These are phyloP conservation scores for Nothura maculosa DNA, from an alignment of 2,797 vertebrate species.

Conservation along the genomic window DNA sequence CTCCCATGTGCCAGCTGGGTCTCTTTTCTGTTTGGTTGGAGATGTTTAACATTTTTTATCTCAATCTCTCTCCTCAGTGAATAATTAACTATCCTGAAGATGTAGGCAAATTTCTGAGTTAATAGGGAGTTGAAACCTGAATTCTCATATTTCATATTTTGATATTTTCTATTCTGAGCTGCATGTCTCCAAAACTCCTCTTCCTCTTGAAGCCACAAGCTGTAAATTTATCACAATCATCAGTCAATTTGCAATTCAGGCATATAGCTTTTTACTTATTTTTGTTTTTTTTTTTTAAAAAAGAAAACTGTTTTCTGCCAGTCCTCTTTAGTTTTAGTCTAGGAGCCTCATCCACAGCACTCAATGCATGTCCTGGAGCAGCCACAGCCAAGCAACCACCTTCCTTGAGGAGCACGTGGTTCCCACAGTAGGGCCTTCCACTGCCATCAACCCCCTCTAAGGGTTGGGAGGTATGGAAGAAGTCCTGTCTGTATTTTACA, in stretches of 20 bases:
- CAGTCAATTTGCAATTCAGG: not conserved
- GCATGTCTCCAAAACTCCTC: not conserved
- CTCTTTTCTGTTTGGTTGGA: constrained; percentile 14
- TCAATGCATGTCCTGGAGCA: not conserved
- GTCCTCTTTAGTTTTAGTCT: not conserved
- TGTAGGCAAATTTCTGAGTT: not conserved
- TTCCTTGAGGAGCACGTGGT: not conserved
- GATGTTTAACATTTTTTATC: not conserved
- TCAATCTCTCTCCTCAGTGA: constrained; percentile 10
- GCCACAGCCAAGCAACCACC: too few species aligned
- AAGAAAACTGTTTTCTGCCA: not conserved
- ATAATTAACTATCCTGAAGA: constrained; percentile 45
- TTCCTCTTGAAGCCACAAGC: not conserved
- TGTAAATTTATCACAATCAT: not conserved
- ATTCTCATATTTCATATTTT: not conserved
- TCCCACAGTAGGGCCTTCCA: not conserved
- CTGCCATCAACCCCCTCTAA: fast-evolving
- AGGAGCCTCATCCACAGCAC: fast-evolving
- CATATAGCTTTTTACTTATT: not conserved
- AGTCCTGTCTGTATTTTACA: not conserved
- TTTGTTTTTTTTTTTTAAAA: not conserved
- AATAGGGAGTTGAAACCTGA: not conserved
- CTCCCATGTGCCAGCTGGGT: not conserved
- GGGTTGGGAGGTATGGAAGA: not conserved
- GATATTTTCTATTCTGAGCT: not conserved